phyloP scores from a whole-genome alignment of 1,140 invertebrate genomes.

The Marisa cornuarietis region DNA sequence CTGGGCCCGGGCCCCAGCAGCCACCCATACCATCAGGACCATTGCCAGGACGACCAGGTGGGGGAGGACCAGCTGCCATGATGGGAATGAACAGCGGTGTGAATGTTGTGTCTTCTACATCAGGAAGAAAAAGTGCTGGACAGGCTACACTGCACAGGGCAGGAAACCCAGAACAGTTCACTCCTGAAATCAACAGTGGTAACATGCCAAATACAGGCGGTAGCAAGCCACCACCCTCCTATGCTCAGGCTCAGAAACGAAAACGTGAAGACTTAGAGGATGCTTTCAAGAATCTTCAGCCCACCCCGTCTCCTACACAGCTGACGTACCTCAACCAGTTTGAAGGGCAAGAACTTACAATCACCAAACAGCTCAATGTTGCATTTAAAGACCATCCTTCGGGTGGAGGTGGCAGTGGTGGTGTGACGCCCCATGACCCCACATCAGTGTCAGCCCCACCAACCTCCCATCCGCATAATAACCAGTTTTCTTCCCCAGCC shows the following conservation, averaged over 20 bases:
- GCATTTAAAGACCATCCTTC: conserved; percentile 58
- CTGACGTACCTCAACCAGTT: conserved; percentile 95
- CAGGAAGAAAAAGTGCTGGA: conserved; percentile 18
- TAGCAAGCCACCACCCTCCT: conserved; percentile 62
- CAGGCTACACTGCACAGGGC: conserved; percentile 49
- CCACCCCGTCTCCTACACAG: conserved; percentile 94
- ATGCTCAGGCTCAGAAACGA: conserved; percentile 63
- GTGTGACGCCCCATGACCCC: conserved; percentile 25
- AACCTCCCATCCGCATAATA: conserved; percentile 16
- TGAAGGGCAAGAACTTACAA: conserved; percentile 95
- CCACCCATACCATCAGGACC: conserved; percentile 67
- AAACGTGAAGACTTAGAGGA: conserved; percentile 61
- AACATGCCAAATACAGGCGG: conserved; percentile 38
- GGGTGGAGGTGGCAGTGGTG: conserved; percentile 3
- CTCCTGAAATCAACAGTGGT: conserved; percentile 46
- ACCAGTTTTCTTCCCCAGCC: conserved; percentile 19
- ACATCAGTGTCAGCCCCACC: conserved; percentile 34
- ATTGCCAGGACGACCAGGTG: conserved; percentile 26
- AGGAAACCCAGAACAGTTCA: conserved; percentile 63
- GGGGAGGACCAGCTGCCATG: conserved; percentile 34
- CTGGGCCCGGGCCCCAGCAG: conserved; percentile 53
- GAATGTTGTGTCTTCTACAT: conserved; percentile 18
- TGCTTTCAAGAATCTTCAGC: conserved; percentile 81
- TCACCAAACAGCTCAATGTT: conserved; percentile 92
- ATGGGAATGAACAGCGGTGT: conserved; percentile 25